These are phyloP conservation scores for Chaetophractus vellerosus DNA, from an alignment of 2,797 vertebrate genomes.

Conservation along the genomic window DNA sequence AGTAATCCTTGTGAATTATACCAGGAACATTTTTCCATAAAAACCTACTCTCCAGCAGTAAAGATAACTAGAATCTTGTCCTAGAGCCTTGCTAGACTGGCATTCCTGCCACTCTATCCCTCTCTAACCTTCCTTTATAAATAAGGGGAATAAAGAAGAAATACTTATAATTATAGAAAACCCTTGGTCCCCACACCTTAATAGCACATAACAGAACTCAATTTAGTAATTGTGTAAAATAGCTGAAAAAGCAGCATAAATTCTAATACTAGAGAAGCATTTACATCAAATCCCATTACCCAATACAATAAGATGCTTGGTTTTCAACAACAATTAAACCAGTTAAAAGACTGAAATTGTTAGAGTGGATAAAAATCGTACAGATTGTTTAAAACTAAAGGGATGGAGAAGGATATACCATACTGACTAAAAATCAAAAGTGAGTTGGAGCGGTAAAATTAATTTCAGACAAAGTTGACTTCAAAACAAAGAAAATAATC, in stretches of 20 bases:
- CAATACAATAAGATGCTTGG: too few species aligned
- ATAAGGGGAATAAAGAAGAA: not conserved
- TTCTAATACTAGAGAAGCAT: too few species aligned
- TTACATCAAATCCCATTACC: too few species aligned
- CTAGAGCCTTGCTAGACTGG: not conserved
- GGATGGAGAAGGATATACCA: not conserved
- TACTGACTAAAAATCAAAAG: too few species aligned
- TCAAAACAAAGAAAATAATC: not conserved
- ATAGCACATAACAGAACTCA: too few species aligned
- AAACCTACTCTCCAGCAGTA: not conserved
- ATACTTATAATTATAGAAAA: not conserved
- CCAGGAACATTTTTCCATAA: not conserved
- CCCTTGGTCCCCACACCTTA: not conserved
- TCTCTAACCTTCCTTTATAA: not conserved
- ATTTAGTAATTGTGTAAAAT: too few species aligned
- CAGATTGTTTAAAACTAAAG: not conserved
- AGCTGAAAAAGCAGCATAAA: too few species aligned
- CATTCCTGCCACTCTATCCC: not conserved
- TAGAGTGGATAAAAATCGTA: not conserved
- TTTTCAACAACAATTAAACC: too few species aligned
- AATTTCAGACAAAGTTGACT: too few species aligned
- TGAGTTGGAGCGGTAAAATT: too few species aligned
- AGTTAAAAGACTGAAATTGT: not conserved
- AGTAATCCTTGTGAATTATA: not conserved
- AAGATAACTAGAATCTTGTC: not conserved